These are phyloP conservation scores for Pempheris klunzingeri DNA, from an alignment of 2,797 vertebrate genomes.

Conservation along the genomic window DNA sequence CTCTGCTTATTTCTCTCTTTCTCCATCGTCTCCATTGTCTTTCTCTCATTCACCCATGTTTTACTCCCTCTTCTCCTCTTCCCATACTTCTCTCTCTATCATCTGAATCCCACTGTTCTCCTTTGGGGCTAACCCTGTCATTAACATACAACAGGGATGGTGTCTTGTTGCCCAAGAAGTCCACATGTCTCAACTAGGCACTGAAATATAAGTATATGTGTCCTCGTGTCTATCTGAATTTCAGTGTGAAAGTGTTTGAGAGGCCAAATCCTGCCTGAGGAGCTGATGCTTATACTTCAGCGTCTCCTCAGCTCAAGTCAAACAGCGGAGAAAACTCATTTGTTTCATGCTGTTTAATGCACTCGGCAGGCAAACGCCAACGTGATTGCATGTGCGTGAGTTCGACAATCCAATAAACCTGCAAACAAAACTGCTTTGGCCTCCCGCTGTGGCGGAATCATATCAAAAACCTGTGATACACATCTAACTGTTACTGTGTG, in stretches of 20 bases:
- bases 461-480: constrained; percentile 19
- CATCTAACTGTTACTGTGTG: constrained; percentile 25
- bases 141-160: constrained; percentile 31
- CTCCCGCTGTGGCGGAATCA: constrained; percentile 42
- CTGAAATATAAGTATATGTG: constrained; percentile 20
- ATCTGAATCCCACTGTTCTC: constrained; percentile 38
- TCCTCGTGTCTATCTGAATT: background rate
- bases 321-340: constrained; percentile 55
- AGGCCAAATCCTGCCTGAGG: constrained; percentile 43
- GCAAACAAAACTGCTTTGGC: constrained; percentile 34
- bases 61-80: constrained; percentile 11
- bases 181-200: constrained; percentile 15
- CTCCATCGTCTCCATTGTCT: constrained; percentile 13
- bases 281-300: constrained; percentile 45
- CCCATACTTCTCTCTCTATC: constrained; percentile 24
- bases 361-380: constrained; percentile 52
- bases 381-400: constrained; percentile 8
- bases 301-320: constrained; percentile 49
- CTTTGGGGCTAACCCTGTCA: constrained; percentile 40
- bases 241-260: constrained; percentile 9
- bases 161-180: constrained; percentile 26
- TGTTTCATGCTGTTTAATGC: constrained; percentile 69
- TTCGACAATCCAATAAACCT: constrained; percentile 59
- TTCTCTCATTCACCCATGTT: constrained; percentile 18
- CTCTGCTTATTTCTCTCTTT: constrained; percentile 3